Base-by-base conservation (phyloP, 1,140 invertebrate species). In the Drosophila miranda region DNA sequence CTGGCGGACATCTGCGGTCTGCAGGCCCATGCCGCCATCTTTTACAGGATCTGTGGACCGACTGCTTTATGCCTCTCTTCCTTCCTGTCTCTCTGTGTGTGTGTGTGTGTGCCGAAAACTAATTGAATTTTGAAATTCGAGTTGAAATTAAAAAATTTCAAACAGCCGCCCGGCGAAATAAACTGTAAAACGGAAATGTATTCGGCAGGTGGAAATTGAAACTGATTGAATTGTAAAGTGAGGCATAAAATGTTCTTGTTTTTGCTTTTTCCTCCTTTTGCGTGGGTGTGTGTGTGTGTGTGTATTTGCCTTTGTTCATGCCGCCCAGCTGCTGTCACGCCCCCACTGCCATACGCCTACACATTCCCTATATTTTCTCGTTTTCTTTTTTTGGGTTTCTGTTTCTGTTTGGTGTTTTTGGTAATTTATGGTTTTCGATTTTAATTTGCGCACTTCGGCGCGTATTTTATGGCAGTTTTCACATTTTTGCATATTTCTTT, bases 141-240 rank as follows among this genome's bases (percentile, higher is more conserved):
- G 82, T 78, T 44, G 52, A 86, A 86, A 86, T 86, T 86, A 86
- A 81, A 86, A 86, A 86, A 86, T 86, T 75, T 81, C 69, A 52
- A 86, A 70, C 72, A 66, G 45, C 52, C 56, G 62, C 50, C 16
- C 30, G 61, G 46, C 41, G 46, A 73, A 79, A 84, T 84, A 84
- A 84, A 80, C 77, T 74, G 81, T 78, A 63, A 75, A 81, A 67
- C 73, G 81, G 81, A 86, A 86, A 87, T 86, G 77, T 86, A 78
- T 87, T 86, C 82, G 82, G 75, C 82, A 86, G 81, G 82, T 86
- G 81, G 81, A 86, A 86, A 86, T 87, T 75, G 82, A 86, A 86
- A 78, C 81, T 86, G 81, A 86, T 86, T 86, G 82, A 86, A 86
- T 86, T 86, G 81, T 81, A 86, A 86, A 86, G 78, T 66, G 74